Evolutionary conservation across 1,140 invertebrate species (phyloP).

Genomic region (Trissolcus basalis): DNA sequence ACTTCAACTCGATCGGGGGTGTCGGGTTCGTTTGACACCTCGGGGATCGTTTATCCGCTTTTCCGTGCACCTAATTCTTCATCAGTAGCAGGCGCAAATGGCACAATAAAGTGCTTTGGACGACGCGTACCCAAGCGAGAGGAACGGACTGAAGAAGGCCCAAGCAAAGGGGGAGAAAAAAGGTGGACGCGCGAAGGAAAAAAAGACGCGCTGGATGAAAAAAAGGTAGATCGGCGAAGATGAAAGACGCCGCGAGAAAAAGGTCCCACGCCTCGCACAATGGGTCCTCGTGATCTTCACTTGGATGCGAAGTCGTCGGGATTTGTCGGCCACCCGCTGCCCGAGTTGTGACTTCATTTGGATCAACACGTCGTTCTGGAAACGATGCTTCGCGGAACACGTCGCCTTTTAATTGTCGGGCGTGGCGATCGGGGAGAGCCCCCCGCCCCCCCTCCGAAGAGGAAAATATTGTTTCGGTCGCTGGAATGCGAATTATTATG

Average conservation of each 20-base stretch:
- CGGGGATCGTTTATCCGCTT: conserved; percentile 26
- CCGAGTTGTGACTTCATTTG: conserved; percentile 73
- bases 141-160: conserved; percentile 17
- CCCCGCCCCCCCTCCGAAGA: too few relatives aligned
- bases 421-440: conserved; percentile 20
- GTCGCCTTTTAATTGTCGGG: conserved; percentile 42
- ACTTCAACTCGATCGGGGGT: not conserved
- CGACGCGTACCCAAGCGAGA: conserved; percentile 17
- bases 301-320: conserved; percentile 56
- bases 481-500: conserved; percentile 46
- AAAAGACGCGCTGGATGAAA: conserved; percentile 38
- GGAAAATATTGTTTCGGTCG: conserved; percentile 43
- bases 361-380: conserved; percentile 55
- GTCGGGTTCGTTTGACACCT: conserved; percentile 42
- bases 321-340: conserved; percentile 71
- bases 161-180: conserved; percentile 33
- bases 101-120: conserved; percentile 36
- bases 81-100: conserved; percentile 30
- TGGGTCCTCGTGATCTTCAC: conserved; percentile 66
- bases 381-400: conserved; percentile 47
- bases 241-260: conserved; percentile 70
- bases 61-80: conserved; percentile 20
- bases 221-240: conserved; percentile 61
- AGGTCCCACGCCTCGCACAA: conserved; percentile 71
- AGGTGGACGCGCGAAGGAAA: conserved; percentile 48